Percentiles rank a stretch among this genome's conserved stretches.
Conservation (phyloP, 1,140 invertebrate genomes). For the Drosophila pruinosa region DNA sequence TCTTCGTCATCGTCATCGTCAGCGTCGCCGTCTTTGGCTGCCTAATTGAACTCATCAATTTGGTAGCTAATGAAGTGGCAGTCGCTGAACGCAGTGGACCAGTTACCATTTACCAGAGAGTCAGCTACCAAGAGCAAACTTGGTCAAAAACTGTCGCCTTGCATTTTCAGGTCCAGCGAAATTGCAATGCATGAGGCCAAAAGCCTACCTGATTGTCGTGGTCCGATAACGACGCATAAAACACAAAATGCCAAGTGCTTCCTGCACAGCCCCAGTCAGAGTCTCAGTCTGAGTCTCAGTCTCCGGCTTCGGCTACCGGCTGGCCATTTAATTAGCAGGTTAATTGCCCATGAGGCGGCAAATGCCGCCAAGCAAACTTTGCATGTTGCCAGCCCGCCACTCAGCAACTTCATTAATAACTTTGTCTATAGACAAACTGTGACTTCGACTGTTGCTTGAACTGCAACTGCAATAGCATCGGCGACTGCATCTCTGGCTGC, state of each 20-base stretch:
- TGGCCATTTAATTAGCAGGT: constrained; percentile 73
- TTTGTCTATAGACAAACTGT: constrained; percentile 5
- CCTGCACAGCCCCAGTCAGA: constrained; percentile 69
- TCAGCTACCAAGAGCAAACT: background rate
- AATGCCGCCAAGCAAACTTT: constrained; percentile 19
- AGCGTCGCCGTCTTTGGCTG: constrained; percentile 36
- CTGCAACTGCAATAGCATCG: background rate
- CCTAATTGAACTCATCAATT: constrained; percentile 82
- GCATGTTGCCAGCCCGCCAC: constrained; percentile 27
- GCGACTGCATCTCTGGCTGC: constrained; percentile 27
- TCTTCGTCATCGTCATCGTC: background rate
- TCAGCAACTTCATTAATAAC: constrained; percentile 77
- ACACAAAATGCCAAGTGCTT: constrained; percentile 63
- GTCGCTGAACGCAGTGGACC: constrained; percentile 23
- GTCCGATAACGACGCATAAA: constrained; percentile 62
- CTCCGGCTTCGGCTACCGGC: constrained; percentile 45
- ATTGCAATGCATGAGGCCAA: constrained; percentile 58
- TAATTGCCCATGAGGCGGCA: constrained; percentile 67
- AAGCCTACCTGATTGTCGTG: constrained; percentile 28
- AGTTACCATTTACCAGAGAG: constrained; percentile 3
- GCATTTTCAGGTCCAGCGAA: constrained; percentile 61
- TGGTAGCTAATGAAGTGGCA: constrained; percentile 74
- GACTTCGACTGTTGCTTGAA: background rate
- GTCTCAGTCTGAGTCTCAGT: too few relatives aligned
- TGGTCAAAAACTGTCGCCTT: constrained; percentile 61